Percentiles rank a stretch among this genome's conserved stretches.
These are phyloP conservation scores for Protonibea diacanthus DNA, from an alignment of 2,797 vertebrate genomes.

Conservation along the genomic window DNA sequence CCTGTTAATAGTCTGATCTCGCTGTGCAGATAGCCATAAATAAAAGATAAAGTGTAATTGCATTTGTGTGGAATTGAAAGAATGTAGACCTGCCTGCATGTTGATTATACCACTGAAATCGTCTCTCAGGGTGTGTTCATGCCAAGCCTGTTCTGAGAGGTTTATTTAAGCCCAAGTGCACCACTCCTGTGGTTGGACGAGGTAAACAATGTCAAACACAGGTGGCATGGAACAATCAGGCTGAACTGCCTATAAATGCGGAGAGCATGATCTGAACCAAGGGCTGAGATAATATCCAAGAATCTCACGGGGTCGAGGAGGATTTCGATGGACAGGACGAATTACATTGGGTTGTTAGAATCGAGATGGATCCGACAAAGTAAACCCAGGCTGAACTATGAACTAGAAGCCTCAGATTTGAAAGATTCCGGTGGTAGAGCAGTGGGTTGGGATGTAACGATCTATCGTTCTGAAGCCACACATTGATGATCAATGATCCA, in stretches of 20 bases:
- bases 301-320: background rate
- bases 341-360: background rate
- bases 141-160: conserved; percentile 35
- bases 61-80: conserved; percentile 10
- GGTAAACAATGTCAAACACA: conserved; percentile 27
- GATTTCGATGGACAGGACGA: too few species aligned
- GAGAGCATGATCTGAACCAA: background rate
- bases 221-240: background rate
- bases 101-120: background rate
- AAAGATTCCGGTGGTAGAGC: too few species aligned
- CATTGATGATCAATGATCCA: too few species aligned
- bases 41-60: background rate
- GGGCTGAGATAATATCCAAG: background rate
- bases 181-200: conserved; percentile 23
- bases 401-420: too few species aligned
- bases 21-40: background rate
- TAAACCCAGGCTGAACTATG: too few species aligned
- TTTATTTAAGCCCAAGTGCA: conserved; percentile 30
- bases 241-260: background rate
- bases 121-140: conserved; percentile 49
- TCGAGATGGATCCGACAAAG: background rate
- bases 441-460: too few species aligned
- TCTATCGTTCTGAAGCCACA: too few species aligned
- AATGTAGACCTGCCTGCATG: conserved; percentile 20
- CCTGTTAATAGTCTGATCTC: background rate